Evolutionary conservation across 1,140 invertebrate genomes (phyloP).

Genomic region (Camponotus vicinus): DNA sequence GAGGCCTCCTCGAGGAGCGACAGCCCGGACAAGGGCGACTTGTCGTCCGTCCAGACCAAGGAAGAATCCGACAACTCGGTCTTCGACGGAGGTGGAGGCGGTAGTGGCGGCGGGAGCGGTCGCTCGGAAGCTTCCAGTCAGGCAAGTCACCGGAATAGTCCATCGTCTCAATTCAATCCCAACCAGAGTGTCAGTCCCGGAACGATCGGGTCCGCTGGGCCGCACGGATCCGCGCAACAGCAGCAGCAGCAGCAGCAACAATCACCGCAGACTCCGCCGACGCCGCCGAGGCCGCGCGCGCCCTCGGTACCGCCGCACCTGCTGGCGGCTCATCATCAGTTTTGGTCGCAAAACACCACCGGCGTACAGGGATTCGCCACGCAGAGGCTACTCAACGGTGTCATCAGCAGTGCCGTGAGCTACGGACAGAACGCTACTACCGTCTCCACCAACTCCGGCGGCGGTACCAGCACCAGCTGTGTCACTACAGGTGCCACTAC

Average conservation of each 20-base stretch:
- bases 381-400: conserved; percentile 84
- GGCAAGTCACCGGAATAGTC: conserved; percentile 82
- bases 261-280: conserved; percentile 83
- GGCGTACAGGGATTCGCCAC: conserved; percentile 87
- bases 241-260: conserved; percentile 78
- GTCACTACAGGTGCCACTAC: conserved; percentile 58
- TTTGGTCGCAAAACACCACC: conserved; percentile 83
- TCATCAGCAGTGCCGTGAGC: conserved; percentile 84
- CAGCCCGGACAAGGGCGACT: conserved; percentile 80
- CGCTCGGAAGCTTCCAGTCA: conserved; percentile 77
- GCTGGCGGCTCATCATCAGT: conserved; percentile 85
- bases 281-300: conserved; percentile 80
- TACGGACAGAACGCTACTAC: conserved; percentile 81
- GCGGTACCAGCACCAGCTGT: conserved; percentile 70
- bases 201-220: conserved; percentile 75
- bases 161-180: conserved; percentile 82
- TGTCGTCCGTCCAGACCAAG: conserved; percentile 84
- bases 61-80: conserved; percentile 86
- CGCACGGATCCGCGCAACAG: conserved; percentile 75
- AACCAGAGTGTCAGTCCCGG: conserved; percentile 81
- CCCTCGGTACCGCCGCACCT: conserved; percentile 85
- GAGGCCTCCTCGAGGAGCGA: conserved; percentile 81
- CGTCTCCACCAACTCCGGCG: conserved; percentile 66
- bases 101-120: conserved; percentile 76
- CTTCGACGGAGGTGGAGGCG: conserved; percentile 85